A percentile compares a stretch with the other conserved stretches of the same genome.
Conservation (phyloP, 2,797 vertebrate species). For the Poecilia picta region DNA sequence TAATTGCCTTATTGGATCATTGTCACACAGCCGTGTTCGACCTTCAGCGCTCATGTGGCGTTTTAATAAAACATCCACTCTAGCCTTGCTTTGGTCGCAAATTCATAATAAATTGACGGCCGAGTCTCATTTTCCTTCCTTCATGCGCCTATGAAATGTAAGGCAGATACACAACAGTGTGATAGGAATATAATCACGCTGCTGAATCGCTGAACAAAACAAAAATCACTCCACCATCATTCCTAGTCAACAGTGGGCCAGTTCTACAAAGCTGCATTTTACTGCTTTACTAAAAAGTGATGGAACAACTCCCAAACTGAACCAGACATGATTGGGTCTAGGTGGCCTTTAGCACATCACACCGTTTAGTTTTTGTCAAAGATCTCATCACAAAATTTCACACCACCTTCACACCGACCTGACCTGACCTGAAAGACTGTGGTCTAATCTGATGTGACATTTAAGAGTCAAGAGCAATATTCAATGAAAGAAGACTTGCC, state of each 20-base stretch:
- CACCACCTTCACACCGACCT: not conserved
- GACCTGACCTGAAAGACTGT: not conserved
- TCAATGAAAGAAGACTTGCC: not conserved
- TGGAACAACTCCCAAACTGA: not conserved
- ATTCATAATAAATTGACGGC: not conserved
- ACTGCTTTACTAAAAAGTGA: not conserved
- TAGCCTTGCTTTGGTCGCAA: not conserved
- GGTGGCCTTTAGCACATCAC: not conserved
- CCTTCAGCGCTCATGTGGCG: not conserved
- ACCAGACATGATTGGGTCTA: not conserved
- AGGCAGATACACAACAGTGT: no score
- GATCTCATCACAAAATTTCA: constrained; percentile 1
- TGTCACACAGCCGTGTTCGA: not conserved
- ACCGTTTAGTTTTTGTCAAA: not conserved
- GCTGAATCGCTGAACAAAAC: not conserved
- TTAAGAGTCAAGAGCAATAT: not conserved
- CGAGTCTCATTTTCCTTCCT: not conserved
- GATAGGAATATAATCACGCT: not conserved
- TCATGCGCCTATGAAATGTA: not conserved
- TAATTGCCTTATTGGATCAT: not conserved
- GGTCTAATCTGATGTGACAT: not conserved
- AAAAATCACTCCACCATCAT: not conserved
- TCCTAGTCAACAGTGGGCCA: not conserved
- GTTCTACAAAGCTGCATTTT: not conserved
- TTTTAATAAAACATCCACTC: not conserved